Base-by-base conservation (phyloP, 1,140 invertebrate genomes). In the Dermatophagoides farinae region DNA sequence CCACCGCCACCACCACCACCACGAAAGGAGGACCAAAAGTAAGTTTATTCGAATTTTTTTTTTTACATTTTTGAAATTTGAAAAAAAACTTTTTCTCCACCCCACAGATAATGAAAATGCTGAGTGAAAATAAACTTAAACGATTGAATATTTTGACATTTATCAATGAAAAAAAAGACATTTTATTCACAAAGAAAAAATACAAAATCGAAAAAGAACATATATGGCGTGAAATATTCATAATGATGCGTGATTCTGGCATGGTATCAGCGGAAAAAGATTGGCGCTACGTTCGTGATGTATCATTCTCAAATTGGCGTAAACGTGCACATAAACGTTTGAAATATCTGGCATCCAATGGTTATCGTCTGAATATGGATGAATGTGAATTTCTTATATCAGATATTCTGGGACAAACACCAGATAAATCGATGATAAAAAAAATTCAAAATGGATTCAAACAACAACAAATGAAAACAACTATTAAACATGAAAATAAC, bases 221-320 rank as follows among this genome's bases (percentile, higher is more conserved):
- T n/a, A 55, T 55, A 4, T 55, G 53, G 53, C 23, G 53, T n/a
- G 14, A 55, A 25, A 55, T 55, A 1, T 55, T 55, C 23, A 4
- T 2, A 12, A 55, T 25, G 53, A 55, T 55, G 53, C 53, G 14
- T 25, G 53, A 55, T 14, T 55, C 25, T 38, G 53, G 53, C 25
- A 55, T 55, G 53, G 53, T 55, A 11, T 25, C 14, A 14, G 25
- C 14, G 53, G 53, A 55, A 25, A 55, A 55, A 31, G 53, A 55
- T 25, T 55, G 53, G 53, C 53, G 53, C 9, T 55, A 55, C 23
- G 53, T 55, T 20, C 53, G 53, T 23, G 53, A 55, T 44, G 53
- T 55, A n/a, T 55, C 53, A 39, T 55, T 55, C 14, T 55, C 53
- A 14, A 55, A 55, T 44, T 55, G 53, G 53, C 53, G 53, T 6